phyloP scores from a whole-genome alignment of 2,113 vertebrate species.

The Callocephalon fimbriatum region DNA sequence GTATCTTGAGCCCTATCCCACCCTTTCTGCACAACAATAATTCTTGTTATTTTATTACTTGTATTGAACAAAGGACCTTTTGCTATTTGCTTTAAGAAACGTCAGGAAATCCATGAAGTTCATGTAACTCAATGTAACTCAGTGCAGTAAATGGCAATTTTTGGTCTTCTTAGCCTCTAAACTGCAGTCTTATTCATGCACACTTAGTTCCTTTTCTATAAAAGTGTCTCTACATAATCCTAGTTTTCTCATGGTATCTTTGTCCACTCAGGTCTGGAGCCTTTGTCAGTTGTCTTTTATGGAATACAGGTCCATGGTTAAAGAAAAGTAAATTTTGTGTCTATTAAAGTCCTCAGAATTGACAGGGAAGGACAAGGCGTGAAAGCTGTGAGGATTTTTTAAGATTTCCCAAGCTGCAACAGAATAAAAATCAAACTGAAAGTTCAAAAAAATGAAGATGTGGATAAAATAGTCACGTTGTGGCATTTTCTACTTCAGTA shows the following conservation, averaged over 20 bases:
- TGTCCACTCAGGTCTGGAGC: background rate
- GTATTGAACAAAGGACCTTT: background rate
- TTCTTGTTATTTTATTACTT: slow-evolving; percentile 16
- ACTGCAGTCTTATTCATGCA: background rate
- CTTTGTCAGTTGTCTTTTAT: background rate
- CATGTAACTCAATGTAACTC: background rate
- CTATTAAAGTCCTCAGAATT: background rate
- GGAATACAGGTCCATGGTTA: background rate
- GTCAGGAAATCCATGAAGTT: background rate
- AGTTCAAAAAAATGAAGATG: background rate
- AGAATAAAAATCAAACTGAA: background rate
- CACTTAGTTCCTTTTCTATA: background rate
- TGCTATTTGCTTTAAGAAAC: background rate
- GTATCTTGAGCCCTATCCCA: background rate
- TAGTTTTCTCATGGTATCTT: background rate
- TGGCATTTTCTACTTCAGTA: background rate
- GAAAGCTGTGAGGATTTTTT: background rate
- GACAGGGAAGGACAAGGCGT: background rate
- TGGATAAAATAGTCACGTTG: background rate
- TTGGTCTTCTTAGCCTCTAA: background rate
- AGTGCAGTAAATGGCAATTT: background rate
- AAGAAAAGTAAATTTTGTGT: background rate
- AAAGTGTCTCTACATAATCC: background rate
- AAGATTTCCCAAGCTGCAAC: background rate
- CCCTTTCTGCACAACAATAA: background rate